These are phyloP conservation scores for Muscicapa comitata DNA, from an alignment of 2,797 vertebrate species.

Conservation along the genomic window DNA sequence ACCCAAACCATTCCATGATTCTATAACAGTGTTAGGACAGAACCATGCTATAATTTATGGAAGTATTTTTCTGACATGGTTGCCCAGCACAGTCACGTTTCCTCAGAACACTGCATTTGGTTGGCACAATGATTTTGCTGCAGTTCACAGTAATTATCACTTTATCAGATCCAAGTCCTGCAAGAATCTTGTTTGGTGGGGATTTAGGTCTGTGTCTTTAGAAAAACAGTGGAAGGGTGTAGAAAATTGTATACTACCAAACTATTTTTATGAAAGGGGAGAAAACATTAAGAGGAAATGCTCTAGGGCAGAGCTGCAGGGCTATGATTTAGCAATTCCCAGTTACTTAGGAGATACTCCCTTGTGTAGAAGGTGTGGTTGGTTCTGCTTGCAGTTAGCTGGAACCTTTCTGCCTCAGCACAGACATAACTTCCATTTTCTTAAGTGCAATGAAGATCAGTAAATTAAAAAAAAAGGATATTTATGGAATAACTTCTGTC, in stretches of 20 bases:
- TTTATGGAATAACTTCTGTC: constrained; percentile 16
- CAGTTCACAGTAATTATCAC: background rate
- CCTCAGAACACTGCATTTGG: background rate
- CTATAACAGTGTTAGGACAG: background rate
- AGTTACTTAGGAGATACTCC: constrained; percentile 45
- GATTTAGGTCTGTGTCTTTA: background rate
- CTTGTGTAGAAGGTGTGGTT: constrained; percentile 48
- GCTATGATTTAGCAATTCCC: constrained; percentile 1
- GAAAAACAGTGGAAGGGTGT: background rate
- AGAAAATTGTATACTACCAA: background rate
- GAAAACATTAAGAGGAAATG: background rate
- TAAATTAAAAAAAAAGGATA: constrained; percentile 3
- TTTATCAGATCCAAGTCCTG: background rate
- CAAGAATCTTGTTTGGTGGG: background rate
- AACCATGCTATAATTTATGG: background rate
- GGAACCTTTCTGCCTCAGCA: background rate
- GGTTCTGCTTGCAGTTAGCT: background rate
- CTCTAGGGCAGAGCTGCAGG: background rate
- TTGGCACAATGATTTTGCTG: background rate
- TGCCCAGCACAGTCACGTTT: background rate
- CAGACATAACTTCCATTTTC: background rate
- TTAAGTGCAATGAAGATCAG: background rate
- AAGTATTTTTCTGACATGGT: background rate
- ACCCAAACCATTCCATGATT: background rate
- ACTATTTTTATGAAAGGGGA: background rate